A percentile compares a stretch with the other conserved stretches of the same genome.
Evolutionary conservation across 1,140 invertebrate species (phyloP).

Genomic region (Atta cephalotes): DNA sequence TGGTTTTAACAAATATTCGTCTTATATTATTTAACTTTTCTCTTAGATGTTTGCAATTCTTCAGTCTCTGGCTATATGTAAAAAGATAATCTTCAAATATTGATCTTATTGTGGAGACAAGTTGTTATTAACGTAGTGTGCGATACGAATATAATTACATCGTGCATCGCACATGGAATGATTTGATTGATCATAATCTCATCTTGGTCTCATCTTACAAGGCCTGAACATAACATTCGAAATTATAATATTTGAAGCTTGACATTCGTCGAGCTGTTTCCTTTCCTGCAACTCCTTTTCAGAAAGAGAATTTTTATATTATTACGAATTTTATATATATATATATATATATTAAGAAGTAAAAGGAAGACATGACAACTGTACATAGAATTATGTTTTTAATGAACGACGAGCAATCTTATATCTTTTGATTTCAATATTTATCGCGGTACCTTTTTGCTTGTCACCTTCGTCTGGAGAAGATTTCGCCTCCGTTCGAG

Average conservation of each 20-base stretch:
- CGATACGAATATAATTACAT: constrained; percentile 7
- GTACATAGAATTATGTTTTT: not conserved
- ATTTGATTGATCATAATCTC: not conserved
- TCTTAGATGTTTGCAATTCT: too few species aligned
- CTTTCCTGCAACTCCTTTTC: not conserved
- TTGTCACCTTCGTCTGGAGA: not conserved
- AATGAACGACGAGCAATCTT: not conserved
- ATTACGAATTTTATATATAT: not conserved
- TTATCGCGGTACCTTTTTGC: not conserved
- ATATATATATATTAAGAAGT: not conserved
- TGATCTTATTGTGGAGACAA: not conserved
- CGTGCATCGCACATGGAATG: not conserved
- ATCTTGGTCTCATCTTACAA: not conserved
- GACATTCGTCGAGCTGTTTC: not conserved
- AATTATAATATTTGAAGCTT: not conserved
- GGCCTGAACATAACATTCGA: not conserved
- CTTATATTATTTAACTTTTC: too few species aligned
- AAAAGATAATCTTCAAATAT: not conserved
- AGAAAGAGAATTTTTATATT: not conserved
- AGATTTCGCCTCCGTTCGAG: not conserved
- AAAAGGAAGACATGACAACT: not conserved
- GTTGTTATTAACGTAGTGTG: not conserved
- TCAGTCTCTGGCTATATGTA: too few species aligned
- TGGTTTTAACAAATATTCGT: too few species aligned
- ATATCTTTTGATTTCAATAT: not conserved